Evolutionary conservation across 2,113 vertebrate species (phyloP).

Genomic region (Tapirus terrestris): DNA sequence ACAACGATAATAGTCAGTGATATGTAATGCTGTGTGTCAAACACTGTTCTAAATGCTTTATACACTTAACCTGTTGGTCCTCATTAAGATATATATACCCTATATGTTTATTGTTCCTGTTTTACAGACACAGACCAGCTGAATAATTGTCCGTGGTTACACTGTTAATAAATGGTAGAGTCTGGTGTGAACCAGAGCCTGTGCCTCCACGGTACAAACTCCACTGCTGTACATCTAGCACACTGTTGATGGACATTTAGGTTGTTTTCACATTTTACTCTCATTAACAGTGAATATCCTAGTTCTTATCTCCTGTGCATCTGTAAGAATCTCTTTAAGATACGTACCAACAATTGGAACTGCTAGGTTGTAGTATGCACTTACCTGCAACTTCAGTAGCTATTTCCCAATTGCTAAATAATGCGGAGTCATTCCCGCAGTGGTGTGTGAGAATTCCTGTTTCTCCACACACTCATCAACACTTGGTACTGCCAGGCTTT

Average conservation of each 20-base stretch:
- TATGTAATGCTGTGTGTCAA: not conserved
- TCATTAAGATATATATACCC: not conserved
- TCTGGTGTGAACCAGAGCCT: not conserved
- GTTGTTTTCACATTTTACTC: not conserved
- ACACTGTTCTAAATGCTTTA: not conserved
- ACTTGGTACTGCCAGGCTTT: not conserved
- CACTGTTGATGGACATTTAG: not conserved
- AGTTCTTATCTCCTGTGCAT: not conserved
- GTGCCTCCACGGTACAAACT: accelerated
- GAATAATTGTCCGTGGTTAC: not conserved
- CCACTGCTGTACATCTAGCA: not conserved
- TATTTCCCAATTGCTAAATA: not conserved
- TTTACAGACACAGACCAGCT: not conserved
- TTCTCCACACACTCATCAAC: no score
- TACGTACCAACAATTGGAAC: not conserved
- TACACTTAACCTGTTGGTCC: not conserved
- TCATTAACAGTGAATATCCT: not conserved
- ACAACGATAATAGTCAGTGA: not conserved
- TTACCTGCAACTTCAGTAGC: not conserved
- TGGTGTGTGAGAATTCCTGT: not conserved
- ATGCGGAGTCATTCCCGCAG: not conserved
- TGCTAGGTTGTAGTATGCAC: accelerated
- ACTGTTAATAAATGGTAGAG: not conserved
- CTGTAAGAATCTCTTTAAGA: not conserved
- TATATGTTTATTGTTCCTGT: not conserved